Evolutionary conservation across 2,888 invertebrate genomes (phyloP).

Genomic region (Ophonus ardosiacus): DNA sequence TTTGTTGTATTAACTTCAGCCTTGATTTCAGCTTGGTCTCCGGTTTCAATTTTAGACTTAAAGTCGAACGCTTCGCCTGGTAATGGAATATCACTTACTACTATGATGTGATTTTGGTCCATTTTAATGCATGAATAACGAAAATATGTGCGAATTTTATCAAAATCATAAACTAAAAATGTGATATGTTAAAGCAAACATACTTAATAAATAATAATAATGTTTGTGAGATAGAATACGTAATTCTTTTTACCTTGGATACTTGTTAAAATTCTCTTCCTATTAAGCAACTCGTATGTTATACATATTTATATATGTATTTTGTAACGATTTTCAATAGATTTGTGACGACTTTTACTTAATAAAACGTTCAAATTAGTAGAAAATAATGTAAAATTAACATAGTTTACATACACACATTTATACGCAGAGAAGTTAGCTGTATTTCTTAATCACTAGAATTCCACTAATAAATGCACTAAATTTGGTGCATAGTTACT

Average conservation of each 20-base stretch:
- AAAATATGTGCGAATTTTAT: neutral
- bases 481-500: neutral
- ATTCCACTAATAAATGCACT: neutral
- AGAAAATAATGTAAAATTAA: conserved; percentile 57
- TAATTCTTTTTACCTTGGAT: conserved; percentile 51
- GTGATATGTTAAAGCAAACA: neutral
- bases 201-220: conserved; percentile 1
- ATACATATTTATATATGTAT: conserved; percentile 29
- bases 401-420: conserved; percentile 62
- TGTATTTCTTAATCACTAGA: conserved; percentile 11
- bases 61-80: conserved; percentile 30
- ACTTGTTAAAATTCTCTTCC: neutral
- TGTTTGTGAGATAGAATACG: conserved; percentile 52
- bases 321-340: neutral
- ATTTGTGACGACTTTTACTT: conserved; percentile 47
- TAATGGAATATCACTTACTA: conserved; percentile 59
- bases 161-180: neutral
- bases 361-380: conserved; percentile 45
- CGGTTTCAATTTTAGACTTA: conserved; percentile 4
- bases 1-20: neutral
- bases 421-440: conserved; percentile 49
- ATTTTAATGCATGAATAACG: conserved; percentile 13
- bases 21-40: neutral
- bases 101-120: conserved; percentile 46
- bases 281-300: neutral